Base-by-base conservation (phyloP, 2,113 vertebrate genomes). In the Halcyon malimbica region DNA sequence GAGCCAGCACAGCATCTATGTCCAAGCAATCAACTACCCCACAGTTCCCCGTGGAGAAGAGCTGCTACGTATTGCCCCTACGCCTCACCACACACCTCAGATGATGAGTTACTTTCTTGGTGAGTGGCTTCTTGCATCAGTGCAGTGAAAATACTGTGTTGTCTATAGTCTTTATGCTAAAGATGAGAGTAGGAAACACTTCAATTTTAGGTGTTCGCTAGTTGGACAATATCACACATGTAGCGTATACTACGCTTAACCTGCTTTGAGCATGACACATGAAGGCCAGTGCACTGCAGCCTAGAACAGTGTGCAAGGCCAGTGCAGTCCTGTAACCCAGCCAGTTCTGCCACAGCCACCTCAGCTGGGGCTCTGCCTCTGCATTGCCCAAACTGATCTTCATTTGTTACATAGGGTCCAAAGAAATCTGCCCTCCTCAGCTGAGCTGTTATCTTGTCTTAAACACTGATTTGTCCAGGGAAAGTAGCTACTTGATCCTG, bases 21-120 rank as follows among this genome's bases (percentile, higher is more conserved):
- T 99, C 69, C 99, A 99, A 93, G 99, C 99, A 44, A 99, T 99
- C 95, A 99, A 99, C 89, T 99, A 99, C 92, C 99, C 99, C 0
- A 99, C 99, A 0, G 99, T 99, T 24, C 98, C 99, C 14, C 98
- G 98, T 5, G 99, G 99, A 44, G 99, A 99, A 15, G 99, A 99
- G 94, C 98, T 99, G 39, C 98, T 99, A 63, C 98, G 99, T 31
- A 99, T 99, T 11, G 99, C 99, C 12, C 99, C 99, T 14, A 99
- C 99, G 0, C 99, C 99, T 17, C 99, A 99, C 87, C 99, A 99
- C 97, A 99, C 98, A 2, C 99, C 99, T 0, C 99, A 99, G 98
- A 99, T 99, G 99, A 99, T 99, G 99, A 98, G 95, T 89, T 99
- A 99, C 65, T 99, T 99, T 91, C 97, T 99, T 0, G 99, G 99